These are phyloP conservation scores for Auanema sp. DNA, from an alignment of 2,888 invertebrate species.

Conservation along the genomic window DNA sequence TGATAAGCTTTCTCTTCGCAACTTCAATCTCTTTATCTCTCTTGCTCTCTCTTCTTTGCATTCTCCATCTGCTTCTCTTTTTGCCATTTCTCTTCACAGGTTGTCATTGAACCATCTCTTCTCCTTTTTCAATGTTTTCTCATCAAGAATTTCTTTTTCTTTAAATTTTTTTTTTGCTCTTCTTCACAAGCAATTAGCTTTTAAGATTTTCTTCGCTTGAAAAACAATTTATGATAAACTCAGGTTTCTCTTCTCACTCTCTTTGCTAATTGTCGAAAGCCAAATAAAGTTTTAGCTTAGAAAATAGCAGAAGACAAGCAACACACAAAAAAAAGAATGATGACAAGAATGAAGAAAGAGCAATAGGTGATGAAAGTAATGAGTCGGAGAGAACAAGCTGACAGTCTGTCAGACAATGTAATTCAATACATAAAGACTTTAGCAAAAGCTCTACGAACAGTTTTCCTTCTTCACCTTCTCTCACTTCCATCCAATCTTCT, in stretches of 20 bases:
- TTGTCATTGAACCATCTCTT: conserved; percentile 1
- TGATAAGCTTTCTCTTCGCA: not conserved
- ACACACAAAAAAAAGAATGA: not conserved
- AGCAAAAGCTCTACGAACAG: too few species aligned
- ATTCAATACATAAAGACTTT: not conserved
- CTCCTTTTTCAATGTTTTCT: conserved; percentile 6
- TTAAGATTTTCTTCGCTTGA: not conserved
- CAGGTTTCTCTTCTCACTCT: not conserved
- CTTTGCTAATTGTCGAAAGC: too few species aligned
- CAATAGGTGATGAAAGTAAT: not conserved
- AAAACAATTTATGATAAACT: not conserved
- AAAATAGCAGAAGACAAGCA: conserved; percentile 1
- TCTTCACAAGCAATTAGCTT: not conserved
- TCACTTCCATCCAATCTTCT: too few species aligned
- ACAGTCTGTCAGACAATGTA: not conserved
- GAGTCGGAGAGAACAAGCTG: conserved; percentile 4
- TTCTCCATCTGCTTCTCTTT: not conserved
- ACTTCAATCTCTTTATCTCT: conserved; percentile 4
- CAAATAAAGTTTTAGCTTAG: too few species aligned
- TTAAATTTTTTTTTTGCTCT: not conserved
- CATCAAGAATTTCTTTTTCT: conserved; percentile 7
- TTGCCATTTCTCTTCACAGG: not conserved
- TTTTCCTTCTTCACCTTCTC: too few species aligned
- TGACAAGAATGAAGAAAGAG: conserved; percentile 1
- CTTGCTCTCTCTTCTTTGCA: not conserved